Evolutionary conservation across 2,888 invertebrate species (phyloP).

Genomic region (Scaptomyza reducta): DNA sequence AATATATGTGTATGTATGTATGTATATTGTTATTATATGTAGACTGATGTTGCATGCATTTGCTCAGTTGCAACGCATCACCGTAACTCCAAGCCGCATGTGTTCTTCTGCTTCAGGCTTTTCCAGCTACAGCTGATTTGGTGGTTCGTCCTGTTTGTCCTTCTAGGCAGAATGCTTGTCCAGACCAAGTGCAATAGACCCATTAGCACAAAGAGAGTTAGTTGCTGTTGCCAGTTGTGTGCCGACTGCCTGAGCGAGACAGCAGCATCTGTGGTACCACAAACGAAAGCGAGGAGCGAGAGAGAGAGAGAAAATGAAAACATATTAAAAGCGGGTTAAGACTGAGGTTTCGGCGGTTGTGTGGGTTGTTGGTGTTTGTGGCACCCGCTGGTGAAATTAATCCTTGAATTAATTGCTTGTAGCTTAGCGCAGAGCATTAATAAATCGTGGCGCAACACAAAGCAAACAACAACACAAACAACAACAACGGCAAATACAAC

Average conservation of each 20-base stretch:
- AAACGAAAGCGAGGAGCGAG: slow-evolving; percentile 6
- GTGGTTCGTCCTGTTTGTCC: slow-evolving; percentile 14
- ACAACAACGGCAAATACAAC: background rate
- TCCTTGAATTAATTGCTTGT: slow-evolving; percentile 81
- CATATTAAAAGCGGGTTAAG: slow-evolving; percentile 49
- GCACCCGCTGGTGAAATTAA: slow-evolving; percentile 81
- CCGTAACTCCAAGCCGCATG: slow-evolving; percentile 23
- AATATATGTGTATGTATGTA: background rate
- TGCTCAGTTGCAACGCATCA: slow-evolving; percentile 52
- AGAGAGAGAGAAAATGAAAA: slow-evolving; percentile 5
- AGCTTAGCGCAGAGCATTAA: slow-evolving; percentile 80
- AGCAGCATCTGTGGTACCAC: slow-evolving; percentile 60
- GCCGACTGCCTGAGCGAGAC: slow-evolving; percentile 10
- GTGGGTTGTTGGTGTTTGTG: slow-evolving; percentile 13
- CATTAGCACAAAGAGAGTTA: slow-evolving; percentile 34
- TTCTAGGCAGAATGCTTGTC: slow-evolving; percentile 21
- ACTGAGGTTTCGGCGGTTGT: slow-evolving; percentile 14
- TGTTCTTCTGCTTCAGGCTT: background rate
- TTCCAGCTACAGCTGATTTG: slow-evolving; percentile 8
- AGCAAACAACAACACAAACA: slow-evolving; percentile 31
- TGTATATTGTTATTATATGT: slow-evolving; percentile 1
- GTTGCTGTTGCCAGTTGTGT: slow-evolving; percentile 41
- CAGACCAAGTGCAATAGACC: slow-evolving; percentile 47
- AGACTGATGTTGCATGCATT: slow-evolving; percentile 7
- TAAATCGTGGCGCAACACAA: slow-evolving; percentile 63